Conservation (phyloP, 2,888 invertebrate species). For the Callimorpha dominula region DNA sequence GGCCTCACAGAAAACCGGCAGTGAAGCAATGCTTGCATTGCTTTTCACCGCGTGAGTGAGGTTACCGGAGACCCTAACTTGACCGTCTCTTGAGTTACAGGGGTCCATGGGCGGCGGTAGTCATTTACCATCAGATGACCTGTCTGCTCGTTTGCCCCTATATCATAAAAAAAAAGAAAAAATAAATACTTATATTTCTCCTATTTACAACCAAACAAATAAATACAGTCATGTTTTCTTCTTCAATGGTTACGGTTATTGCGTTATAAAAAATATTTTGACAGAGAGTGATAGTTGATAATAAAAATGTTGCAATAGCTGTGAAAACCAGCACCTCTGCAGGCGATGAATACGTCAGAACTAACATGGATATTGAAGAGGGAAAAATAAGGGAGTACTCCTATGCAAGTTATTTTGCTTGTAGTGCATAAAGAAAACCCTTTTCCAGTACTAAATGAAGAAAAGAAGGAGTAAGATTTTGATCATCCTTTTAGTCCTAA, state of each 20-base stretch:
- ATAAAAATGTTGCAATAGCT: not conserved
- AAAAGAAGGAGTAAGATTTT: not conserved
- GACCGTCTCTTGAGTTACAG: too few relatives aligned
- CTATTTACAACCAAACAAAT: not conserved
- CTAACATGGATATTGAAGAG: not conserved
- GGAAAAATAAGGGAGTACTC: not conserved
- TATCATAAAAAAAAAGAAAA: too few relatives aligned
- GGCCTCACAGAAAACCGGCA: too few relatives aligned
- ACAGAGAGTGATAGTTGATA: not conserved
- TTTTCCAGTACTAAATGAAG: not conserved
- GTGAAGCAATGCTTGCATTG: too few relatives aligned
- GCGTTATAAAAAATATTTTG: not conserved
- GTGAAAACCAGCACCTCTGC: not conserved
- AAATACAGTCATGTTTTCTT: not conserved
- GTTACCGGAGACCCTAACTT: too few relatives aligned
- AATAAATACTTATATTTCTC: too few relatives aligned
- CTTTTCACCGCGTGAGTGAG: too few relatives aligned
- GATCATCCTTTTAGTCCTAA: too few relatives aligned
- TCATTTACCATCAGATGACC: too few relatives aligned
- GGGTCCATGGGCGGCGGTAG: too few relatives aligned
- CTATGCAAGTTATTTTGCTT: not conserved
- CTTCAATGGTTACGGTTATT: not conserved
- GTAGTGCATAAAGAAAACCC: not conserved
- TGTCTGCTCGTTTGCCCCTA: too few relatives aligned
- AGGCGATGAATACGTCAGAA: not conserved